phyloP scores from a whole-genome alignment of 64 coral and sea anemone species.

The Stichodactyla mertensii region DNA sequence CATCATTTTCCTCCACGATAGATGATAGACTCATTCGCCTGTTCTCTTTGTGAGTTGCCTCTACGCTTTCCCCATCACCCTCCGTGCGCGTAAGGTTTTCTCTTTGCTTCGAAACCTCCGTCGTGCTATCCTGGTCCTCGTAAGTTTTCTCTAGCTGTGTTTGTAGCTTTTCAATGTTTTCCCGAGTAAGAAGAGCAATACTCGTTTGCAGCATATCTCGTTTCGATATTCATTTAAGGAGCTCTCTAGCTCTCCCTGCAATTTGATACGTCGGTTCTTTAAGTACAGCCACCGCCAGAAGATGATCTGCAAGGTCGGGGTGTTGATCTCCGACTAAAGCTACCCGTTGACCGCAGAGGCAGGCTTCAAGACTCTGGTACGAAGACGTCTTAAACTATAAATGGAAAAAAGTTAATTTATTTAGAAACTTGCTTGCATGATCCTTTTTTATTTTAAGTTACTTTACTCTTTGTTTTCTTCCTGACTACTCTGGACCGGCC shows the following conservation, averaged over 20 bases:
- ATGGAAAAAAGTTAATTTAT: no score
- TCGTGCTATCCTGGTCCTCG: background rate
- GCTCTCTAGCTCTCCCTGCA: background rate
- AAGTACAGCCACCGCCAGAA: background rate
- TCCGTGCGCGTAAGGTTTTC: background rate
- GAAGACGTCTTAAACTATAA: no score
- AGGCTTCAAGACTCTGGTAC: no score
- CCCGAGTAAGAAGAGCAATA: conserved; percentile 19
- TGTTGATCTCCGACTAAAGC: background rate
- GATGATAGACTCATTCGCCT: background rate
- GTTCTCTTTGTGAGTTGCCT: background rate
- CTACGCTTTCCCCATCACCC: conserved; percentile 42
- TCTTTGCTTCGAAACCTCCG: background rate
- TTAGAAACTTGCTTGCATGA: no score
- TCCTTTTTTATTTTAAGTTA: no score
- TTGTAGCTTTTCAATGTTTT: conserved; percentile 41
- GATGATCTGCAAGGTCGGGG: background rate
- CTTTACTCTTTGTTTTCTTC: no score
- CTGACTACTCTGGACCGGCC: no score
- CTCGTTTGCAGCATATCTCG: background rate
- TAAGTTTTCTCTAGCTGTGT: background rate
- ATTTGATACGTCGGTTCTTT: background rate
- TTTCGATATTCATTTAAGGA: background rate
- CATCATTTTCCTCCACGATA: background rate
- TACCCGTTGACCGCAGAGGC: background rate